These are phyloP conservation scores for Grammomys surdaster DNA, from an alignment of 2,113 vertebrate genomes.

Conservation along the genomic window DNA sequence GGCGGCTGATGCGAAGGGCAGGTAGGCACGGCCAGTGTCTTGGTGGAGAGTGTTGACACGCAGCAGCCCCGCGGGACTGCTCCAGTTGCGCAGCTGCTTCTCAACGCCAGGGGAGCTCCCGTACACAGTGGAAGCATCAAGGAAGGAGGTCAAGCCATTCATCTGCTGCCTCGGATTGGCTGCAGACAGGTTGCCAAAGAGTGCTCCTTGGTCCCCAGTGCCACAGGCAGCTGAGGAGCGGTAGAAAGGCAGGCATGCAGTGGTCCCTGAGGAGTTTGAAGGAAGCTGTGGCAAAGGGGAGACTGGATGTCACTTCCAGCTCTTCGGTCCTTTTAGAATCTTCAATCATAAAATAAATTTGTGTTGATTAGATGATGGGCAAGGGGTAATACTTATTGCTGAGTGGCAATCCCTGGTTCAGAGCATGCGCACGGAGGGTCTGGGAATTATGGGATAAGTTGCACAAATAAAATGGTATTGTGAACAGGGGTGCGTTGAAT, in stretches of 20 bases:
- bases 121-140: constrained; percentile 95
- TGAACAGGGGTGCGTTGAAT: not conserved
- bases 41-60: constrained; percentile 86
- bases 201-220: constrained; percentile 57
- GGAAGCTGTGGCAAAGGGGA: constrained; percentile 86
- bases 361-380: not conserved
- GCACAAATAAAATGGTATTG: not conserved
- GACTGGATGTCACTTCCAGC: not conserved
- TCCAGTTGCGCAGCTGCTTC: constrained; percentile 89
- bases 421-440: rapidly evolving
- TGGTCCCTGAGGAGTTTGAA: constrained; percentile 22
- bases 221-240: constrained; percentile 91
- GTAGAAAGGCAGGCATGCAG: constrained; percentile 91
- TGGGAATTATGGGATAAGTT: not conserved
- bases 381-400: too few relatives aligned
- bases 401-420: not conserved
- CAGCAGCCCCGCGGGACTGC: constrained; percentile 90
- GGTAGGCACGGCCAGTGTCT: constrained; percentile 87
- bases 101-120: constrained; percentile 87
- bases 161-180: constrained; percentile 91
- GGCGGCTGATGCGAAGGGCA: constrained; percentile 88
- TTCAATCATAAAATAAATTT: not conserved
- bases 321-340: not conserved
- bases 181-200: constrained; percentile 77
- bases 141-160: constrained; percentile 93